Evolutionary conservation across 2,888 invertebrate genomes (phyloP).

Genomic region (Tachystola acroxantha): DNA sequence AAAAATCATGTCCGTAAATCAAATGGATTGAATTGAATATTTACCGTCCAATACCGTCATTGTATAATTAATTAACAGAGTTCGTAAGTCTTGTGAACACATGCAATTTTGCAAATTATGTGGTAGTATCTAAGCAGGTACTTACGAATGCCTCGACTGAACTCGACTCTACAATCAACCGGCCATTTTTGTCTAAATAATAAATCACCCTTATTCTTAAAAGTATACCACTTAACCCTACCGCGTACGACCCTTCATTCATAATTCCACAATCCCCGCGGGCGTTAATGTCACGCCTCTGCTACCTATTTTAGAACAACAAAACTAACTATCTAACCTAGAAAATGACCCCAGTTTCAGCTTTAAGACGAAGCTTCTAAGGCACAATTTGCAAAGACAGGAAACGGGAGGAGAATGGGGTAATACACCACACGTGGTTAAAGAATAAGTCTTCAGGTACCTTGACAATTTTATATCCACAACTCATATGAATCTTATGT

Average conservation of each 20-base stretch:
- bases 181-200: conserved; percentile 59
- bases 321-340: conserved; percentile 39
- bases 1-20: too few species aligned
- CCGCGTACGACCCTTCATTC: conserved; percentile 62
- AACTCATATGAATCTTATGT: conserved; percentile 22
- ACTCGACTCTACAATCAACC: conserved; percentile 18
- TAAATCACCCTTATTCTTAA: conserved; percentile 48
- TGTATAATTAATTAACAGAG: too few species aligned
- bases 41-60: too few species aligned
- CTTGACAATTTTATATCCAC: conserved; percentile 21
- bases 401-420: conserved; percentile 37
- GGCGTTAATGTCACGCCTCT: conserved; percentile 75
- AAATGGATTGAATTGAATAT: too few species aligned
- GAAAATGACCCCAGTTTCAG: conserved; percentile 17
- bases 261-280: conserved; percentile 65
- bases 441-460: conserved; percentile 67
- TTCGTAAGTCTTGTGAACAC: too few species aligned
- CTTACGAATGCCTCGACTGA: conserved; percentile 14
- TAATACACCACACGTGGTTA: conserved; percentile 58
- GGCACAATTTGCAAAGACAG: conserved; percentile 20
- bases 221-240: conserved; percentile 62
- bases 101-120: too few species aligned
- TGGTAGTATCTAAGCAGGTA: background rate
- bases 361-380: conserved; percentile 13
- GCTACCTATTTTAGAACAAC: conserved; percentile 55